These are phyloP conservation scores for Phytoseiulus persimilis DNA, from an alignment of 2,888 invertebrate species.

Conservation along the genomic window DNA sequence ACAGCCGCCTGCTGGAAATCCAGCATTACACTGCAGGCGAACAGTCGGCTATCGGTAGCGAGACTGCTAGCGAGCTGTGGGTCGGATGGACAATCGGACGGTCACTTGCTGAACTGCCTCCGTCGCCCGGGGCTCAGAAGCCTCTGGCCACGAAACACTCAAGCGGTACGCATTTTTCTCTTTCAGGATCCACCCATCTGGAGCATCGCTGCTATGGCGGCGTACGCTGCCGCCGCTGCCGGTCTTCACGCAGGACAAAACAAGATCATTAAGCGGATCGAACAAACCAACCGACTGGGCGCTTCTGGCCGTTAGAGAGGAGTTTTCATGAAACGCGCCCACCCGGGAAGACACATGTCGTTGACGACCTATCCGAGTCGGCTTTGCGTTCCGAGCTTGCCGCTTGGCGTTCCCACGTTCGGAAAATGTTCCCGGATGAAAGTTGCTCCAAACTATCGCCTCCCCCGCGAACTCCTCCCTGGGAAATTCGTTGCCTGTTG, in stretches of 20 bases:
- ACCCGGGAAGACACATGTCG: neutral
- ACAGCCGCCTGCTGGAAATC: neutral
- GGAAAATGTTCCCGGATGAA: no score
- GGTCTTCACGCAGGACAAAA: neutral
- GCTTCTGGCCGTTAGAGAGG: neutral
- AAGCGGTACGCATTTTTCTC: neutral
- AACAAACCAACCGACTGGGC: neutral
- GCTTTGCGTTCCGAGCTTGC: no score
- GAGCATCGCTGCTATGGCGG: neutral
- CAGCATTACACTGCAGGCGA: neutral
- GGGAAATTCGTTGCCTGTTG: no score
- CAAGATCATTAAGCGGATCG: neutral
- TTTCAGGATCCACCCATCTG: neutral
- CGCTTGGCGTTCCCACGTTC: no score
- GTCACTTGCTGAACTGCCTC: neutral
- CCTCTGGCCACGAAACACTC: neutral
- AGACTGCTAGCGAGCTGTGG: neutral
- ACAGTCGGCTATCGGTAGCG: neutral
- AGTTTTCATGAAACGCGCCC: neutral
- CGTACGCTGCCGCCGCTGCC: neutral
- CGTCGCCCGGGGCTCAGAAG: neutral
- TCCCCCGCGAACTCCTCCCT: no score
- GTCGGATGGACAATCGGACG: neutral
- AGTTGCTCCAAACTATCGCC: no score
- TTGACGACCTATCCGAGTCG: no score